These are phyloP conservation scores for Cavia porcellus DNA, from an alignment of 2,113 vertebrate species.

Conservation along the genomic window DNA sequence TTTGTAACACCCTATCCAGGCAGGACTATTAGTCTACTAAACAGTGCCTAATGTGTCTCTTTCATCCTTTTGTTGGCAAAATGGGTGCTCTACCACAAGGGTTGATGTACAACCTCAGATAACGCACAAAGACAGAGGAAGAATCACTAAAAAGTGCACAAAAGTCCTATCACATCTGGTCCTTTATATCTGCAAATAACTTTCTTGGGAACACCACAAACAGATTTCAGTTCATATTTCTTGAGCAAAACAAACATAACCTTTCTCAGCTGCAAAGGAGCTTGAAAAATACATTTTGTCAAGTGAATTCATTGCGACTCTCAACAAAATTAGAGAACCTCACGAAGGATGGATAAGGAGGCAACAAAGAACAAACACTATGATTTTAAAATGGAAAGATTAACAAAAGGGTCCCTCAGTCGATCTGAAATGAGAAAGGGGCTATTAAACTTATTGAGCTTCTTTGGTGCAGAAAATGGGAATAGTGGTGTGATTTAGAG, in stretches of 20 bases:
- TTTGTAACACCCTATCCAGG: not conserved
- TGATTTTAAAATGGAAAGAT: not conserved
- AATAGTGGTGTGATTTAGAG: not conserved
- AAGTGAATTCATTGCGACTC: not conserved
- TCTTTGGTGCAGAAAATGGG: not conserved
- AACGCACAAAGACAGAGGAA: not conserved
- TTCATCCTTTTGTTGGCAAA: not conserved
- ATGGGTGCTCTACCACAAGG: rapidly evolving
- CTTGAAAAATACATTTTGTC: not conserved
- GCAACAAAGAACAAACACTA: not conserved
- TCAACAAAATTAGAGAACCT: not conserved
- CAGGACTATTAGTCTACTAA: no score
- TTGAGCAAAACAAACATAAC: not conserved
- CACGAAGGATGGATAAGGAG: not conserved
- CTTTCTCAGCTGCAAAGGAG: not conserved
- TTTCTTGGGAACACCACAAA: not conserved
- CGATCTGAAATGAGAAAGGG: not conserved
- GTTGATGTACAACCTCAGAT: not conserved
- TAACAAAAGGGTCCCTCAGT: not conserved
- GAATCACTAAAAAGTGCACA: no score
- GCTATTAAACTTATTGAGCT: rapidly evolving
- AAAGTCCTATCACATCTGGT: not conserved
- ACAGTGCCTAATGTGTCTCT: not conserved
- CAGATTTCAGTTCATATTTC: not conserved
- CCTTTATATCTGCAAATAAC: constrained; percentile 2